Conservation (phyloP, 2,113 vertebrate genomes). For the Siniperca knerii region DNA sequence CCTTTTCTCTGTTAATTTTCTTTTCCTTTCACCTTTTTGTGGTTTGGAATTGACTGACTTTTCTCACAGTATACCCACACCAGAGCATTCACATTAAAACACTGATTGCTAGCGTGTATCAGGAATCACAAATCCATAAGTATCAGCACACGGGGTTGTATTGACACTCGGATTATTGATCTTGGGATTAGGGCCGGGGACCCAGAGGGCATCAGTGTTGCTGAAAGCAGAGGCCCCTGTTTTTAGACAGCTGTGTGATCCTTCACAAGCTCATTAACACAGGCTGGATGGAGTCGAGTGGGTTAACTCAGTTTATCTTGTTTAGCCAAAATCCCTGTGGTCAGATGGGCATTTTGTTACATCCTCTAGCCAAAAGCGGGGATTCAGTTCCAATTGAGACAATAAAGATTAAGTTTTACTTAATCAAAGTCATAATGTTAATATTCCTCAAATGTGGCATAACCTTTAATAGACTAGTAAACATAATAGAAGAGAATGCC, state of each 20-base stretch:
- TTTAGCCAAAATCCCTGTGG: conserved; percentile 31
- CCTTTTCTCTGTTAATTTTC: not conserved
- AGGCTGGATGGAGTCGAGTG: conserved; percentile 27
- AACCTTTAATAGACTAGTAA: not conserved
- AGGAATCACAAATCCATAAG: conserved; percentile 50
- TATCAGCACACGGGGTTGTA: conserved; percentile 30
- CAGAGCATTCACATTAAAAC: conserved; percentile 9
- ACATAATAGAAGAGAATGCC: not conserved
- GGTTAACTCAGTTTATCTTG: conserved; percentile 45
- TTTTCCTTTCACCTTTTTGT: not conserved
- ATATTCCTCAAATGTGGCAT: not conserved
- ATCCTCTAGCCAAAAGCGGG: not conserved
- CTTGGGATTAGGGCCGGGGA: conserved; percentile 45
- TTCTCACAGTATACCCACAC: not conserved
- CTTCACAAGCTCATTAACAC: conserved; percentile 45
- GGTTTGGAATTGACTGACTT: not conserved
- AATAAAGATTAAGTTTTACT: not conserved
- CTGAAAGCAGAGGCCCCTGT: conserved; percentile 26
- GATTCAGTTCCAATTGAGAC: not conserved
- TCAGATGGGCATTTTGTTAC: conserved; percentile 12
- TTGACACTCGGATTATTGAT: conserved; percentile 65
- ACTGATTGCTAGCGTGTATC: conserved; percentile 40
- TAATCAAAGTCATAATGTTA: not conserved
- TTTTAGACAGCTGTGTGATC: conserved; percentile 48
- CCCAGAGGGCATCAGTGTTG: conserved; percentile 15